These are phyloP conservation scores for Triops cancriformis DNA, from an alignment of 1,140 invertebrate genomes.

Conservation along the genomic window DNA sequence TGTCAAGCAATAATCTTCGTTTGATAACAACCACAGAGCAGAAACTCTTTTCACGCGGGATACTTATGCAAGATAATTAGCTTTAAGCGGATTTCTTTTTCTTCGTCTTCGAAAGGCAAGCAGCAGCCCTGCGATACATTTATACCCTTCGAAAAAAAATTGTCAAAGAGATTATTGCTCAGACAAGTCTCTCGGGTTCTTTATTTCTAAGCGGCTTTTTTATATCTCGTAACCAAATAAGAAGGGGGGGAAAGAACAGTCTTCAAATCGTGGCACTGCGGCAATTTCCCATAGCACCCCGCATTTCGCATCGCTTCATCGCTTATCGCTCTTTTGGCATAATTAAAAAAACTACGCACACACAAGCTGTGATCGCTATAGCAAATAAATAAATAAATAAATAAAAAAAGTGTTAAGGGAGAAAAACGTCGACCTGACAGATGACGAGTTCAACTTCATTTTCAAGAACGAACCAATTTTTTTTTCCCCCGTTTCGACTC, in stretches of 20 bases:
- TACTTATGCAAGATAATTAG: slow-evolving; percentile 14
- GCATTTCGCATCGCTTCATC: slow-evolving; percentile 5
- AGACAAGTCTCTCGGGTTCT: slow-evolving; percentile 12
- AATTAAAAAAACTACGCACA: neutral
- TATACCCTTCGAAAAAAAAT: neutral
- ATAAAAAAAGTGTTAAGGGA: neutral
- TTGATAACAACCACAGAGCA: slow-evolving; percentile 1
- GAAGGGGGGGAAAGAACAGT: neutral
- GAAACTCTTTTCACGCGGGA: slow-evolving; percentile 12
- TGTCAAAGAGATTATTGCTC: slow-evolving; percentile 11
- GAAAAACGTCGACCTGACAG: neutral
- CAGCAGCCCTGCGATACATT: neutral
- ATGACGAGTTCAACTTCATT: neutral
- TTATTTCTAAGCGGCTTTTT: slow-evolving; percentile 11
- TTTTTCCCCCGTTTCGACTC: no score
- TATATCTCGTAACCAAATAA: slow-evolving; percentile 7
- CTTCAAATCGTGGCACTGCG: neutral
- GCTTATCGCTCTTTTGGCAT: neutral
- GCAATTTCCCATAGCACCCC: neutral
- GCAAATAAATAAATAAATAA: neutral
- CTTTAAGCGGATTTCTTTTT: slow-evolving; percentile 14
- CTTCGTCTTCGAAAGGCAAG: neutral
- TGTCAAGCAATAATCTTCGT: slow-evolving; percentile 10
- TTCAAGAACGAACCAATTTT: neutral
- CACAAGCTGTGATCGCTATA: neutral